Evolutionary conservation across 2,797 vertebrate genomes (phyloP).

Genomic region (Channa striata): DNA sequence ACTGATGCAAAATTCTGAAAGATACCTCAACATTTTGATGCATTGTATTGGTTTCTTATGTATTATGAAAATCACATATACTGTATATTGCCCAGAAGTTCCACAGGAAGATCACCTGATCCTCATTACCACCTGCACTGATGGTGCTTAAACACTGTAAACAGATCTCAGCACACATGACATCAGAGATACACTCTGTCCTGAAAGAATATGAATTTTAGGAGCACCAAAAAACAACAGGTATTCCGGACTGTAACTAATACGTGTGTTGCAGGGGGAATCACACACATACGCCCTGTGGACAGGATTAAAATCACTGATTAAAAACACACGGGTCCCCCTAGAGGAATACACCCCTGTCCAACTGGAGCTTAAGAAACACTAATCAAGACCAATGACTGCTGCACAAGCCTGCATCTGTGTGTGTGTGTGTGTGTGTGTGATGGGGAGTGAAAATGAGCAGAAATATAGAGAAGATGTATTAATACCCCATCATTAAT

Average conservation of each 20-base stretch:
- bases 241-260: not conserved
- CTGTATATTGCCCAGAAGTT: not conserved
- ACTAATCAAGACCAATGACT: conserved; percentile 26
- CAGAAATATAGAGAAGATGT: not conserved
- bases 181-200: conserved; percentile 1
- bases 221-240: not conserved
- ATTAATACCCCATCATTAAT: conserved; percentile 46
- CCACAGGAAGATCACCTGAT: too few species aligned
- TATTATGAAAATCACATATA: not conserved
- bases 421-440: conserved; percentile 19
- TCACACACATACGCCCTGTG: conserved; percentile 2
- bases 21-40: not conserved
- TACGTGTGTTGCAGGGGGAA: not conserved
- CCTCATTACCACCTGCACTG: too few species aligned
- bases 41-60: not conserved
- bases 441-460: not conserved
- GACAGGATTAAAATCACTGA: conserved; percentile 22
- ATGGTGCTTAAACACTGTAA: too few species aligned
- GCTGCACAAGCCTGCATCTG: conserved; percentile 9
- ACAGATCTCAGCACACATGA: conserved; percentile 8
- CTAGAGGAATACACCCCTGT: conserved; percentile 39
- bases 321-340: conserved; percentile 5
- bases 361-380: conserved; percentile 1
- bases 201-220: not conserved
- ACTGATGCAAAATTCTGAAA: not conserved